phyloP scores from a whole-genome alignment of 2,888 invertebrate genomes.

The Ellobium chinense region DNA sequence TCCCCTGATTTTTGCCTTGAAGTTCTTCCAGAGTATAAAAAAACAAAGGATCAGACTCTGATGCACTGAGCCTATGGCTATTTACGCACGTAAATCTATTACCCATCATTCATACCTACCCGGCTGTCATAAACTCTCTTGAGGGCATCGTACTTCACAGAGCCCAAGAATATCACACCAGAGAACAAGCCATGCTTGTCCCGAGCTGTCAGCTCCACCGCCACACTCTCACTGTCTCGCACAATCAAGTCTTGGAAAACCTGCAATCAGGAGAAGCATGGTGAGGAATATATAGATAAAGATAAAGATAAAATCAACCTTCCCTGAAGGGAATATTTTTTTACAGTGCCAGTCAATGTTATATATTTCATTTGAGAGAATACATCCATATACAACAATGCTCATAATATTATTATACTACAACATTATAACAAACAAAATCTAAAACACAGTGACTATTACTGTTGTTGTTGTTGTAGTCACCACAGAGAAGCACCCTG shows the following conservation, averaged over 20 bases:
- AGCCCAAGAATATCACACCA: constrained; percentile 98
- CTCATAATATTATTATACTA: background rate
- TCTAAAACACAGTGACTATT: too few species aligned
- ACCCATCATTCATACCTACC: too few species aligned
- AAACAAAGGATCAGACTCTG: too few species aligned
- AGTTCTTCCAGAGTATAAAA: too few species aligned
- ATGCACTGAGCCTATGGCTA: too few species aligned
- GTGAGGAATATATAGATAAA: background rate
- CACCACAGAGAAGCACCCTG: too few species aligned
- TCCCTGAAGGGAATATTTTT: too few species aligned
- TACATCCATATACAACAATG: background rate
- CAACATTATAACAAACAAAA: too few species aligned
- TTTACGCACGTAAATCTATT: too few species aligned
- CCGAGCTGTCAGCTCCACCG: constrained; percentile 96
- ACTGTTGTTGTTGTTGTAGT: too few species aligned
- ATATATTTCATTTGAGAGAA: background rate
- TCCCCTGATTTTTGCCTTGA: too few species aligned
- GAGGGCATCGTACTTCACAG: constrained; percentile 97
- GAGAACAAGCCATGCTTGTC: constrained; percentile 90
- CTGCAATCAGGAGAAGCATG: constrained; percentile 74
- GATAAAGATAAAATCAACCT: background rate
- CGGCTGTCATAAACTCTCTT: constrained; percentile 97
- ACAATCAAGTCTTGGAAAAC: constrained; percentile 98
- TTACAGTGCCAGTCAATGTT: background rate
- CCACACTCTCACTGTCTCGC: constrained; percentile 98